Evolutionary conservation across 2,113 vertebrate genomes (phyloP), one percentile per base, ranked within the genome.

Genomic region (Theristicus caerulescens): DNA sequence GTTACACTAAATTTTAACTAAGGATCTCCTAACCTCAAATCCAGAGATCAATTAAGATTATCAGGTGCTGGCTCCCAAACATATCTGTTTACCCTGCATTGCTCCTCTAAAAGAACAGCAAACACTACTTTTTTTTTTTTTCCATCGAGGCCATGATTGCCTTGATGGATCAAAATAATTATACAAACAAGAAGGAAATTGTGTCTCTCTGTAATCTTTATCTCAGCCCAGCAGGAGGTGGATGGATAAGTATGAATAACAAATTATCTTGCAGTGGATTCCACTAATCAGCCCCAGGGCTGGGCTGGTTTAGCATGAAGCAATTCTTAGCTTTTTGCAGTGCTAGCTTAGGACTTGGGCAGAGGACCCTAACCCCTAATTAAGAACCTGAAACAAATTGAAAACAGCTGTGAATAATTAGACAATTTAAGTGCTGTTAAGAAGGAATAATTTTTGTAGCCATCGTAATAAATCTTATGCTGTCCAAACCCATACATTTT

Each of bases 401-500:
- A 98, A 99, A 99, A 97, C 99, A 99, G 99, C 98, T 99, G 99
- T 97, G 98, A 99, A 98, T 99, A 99, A 99, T 99, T 99, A 99
- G 98, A 99, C 99, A 99, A 98, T 99, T 99, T 99, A 99, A 99
- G 98, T 98, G 98, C 98, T 98, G 98, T 98, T 98, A 98, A 99
- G 98, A 98, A 98, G 99, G 99, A 99, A 99, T 99, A 99, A 99
- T 99, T 99, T 99, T 98, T 98, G 97, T 95, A 98, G 98, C 98
- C 98, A 98, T 99, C 90, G 98, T 98, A 98, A 99, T 99, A 99
- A 99, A 99, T 99, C 99, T 99, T 99, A 97, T 69, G 99, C 99
- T 99, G 99, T 99, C 99, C 52, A 78, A 98, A 97, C 96, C 97
- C 95, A 98, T 99, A 98, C 74, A 58, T 98, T 98, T 98, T 98